Evolutionary conservation across 1,140 invertebrate species (phyloP), one percentile per base, ranked within the genome.

Genomic region (Pseudomyrmex gracilis): DNA sequence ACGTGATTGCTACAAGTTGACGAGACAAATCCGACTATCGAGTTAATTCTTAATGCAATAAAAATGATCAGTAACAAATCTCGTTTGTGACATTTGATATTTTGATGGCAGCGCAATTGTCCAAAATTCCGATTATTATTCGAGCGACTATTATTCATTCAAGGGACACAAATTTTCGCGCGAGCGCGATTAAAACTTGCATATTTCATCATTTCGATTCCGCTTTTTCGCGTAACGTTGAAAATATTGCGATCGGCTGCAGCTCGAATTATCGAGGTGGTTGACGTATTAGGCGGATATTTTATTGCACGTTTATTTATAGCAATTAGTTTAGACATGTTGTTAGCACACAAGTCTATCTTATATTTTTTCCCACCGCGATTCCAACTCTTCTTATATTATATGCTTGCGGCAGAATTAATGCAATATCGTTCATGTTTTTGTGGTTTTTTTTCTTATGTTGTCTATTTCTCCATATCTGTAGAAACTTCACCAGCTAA

Each of bases 211-310:
- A 15, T 20, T 73, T 24, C 24, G 61, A 34, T 2, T 61, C 2
- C 34, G n/a, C 24, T 4, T 20, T 45, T 43, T 47, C 43, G 20
- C 15, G 22, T 9, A n/a, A 34, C 73, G 58, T 51, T 47, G 20
- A 49, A 74, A 74, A 51, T 24, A 22, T 24, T 64, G 22, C 24
- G 13, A 74, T 43, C 12, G 15, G 8, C 17, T 10, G 17, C 47
- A 17, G 12, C n/a, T 22, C 20, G 24, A 12, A 12, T n/a, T 67
- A 76, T 51, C 24, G n/a, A 20, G 4, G 17, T 17, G 8, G 47
- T 67, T 77, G 73, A 76, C 60, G 58, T 49, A 74, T 63, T 66
- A 76, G 3, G 17, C 47, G 58, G 43, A 43, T 53, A 53, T 13
- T 45, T 77, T 15, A 43, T 34, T n/a, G 13, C 7, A 24, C 45